phyloP scores from a whole-genome alignment of 2,888 invertebrate genomes.

The Lumbricus terrestris region DNA sequence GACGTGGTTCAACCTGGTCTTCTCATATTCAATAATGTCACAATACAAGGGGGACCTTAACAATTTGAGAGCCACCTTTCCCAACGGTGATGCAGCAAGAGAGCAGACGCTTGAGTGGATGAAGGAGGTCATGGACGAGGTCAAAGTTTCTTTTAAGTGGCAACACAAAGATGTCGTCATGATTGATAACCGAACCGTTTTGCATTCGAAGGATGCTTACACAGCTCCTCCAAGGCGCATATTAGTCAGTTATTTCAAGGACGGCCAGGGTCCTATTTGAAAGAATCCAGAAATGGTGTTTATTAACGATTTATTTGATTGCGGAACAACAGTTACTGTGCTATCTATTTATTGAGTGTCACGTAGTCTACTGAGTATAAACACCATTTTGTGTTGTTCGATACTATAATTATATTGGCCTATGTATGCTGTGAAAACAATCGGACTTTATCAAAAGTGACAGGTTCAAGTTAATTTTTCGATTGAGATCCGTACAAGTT shows the following conservation, averaged over 20 bases:
- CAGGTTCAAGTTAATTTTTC: too few relatives aligned
- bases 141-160: slow-evolving; percentile 44
- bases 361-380: too few relatives aligned
- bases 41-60: slow-evolving; percentile 42
- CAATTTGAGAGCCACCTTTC: slow-evolving; percentile 43
- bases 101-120: slow-evolving; percentile 41
- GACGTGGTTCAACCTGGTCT: slow-evolving; percentile 48
- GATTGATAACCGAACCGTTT: slow-evolving; percentile 45
- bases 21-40: slow-evolving; percentile 45
- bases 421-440: too few relatives aligned
- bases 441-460: too few relatives aligned
- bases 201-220: slow-evolving; percentile 42
- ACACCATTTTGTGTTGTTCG: too few relatives aligned
- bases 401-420: too few relatives aligned
- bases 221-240: not conserved
- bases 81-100: slow-evolving; percentile 44
- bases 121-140: slow-evolving; percentile 38
- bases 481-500: too few relatives aligned
- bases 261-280: not conserved
- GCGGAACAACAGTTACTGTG: too few relatives aligned
- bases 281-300: not conserved
- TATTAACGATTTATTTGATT: not conserved
- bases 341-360: too few relatives aligned
- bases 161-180: slow-evolving; percentile 44
- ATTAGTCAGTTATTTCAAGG: not conserved